A percentile compares a stretch with the other conserved stretches of the same genome.
These are phyloP conservation scores for Hyaena hyaena DNA, from an alignment of 2,113 vertebrate species.

Conservation along the genomic window DNA sequence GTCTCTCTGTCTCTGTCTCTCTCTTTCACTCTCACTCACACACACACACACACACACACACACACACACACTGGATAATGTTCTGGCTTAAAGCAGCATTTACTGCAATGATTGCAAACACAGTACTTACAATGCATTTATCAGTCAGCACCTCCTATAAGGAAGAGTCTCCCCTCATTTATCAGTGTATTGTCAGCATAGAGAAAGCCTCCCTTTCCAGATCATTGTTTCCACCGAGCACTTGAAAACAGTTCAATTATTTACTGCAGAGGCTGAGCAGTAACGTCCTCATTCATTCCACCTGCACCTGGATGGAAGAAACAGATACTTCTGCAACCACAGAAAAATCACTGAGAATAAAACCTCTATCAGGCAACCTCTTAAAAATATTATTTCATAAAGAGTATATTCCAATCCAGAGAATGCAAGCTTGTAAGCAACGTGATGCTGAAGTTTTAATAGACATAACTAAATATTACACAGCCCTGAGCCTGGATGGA, in stretches of 20 bases:
- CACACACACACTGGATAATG: neutral
- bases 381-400: neutral
- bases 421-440: neutral
- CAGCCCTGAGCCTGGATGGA: neutral
- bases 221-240: rapidly evolving
- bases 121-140: rapidly evolving
- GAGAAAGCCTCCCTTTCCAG: neutral
- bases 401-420: neutral
- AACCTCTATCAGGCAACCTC: neutral
- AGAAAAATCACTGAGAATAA: neutral
- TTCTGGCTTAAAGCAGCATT: neutral
- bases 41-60: neutral
- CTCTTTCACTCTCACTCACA: no score
- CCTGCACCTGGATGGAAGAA: neutral
- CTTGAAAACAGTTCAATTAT: neutral
- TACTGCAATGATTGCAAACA: rapidly evolving
- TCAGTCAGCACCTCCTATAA: neutral
- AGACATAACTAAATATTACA: neutral
- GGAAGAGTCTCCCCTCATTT: neutral
- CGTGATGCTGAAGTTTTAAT: neutral
- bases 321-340: neutral
- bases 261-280: rapidly evolving
- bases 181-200: neutral
- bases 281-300: neutral
- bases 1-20: no score